Conservation (phyloP, 1,140 invertebrate genomes). For the Neuroterus valhalla region DNA sequence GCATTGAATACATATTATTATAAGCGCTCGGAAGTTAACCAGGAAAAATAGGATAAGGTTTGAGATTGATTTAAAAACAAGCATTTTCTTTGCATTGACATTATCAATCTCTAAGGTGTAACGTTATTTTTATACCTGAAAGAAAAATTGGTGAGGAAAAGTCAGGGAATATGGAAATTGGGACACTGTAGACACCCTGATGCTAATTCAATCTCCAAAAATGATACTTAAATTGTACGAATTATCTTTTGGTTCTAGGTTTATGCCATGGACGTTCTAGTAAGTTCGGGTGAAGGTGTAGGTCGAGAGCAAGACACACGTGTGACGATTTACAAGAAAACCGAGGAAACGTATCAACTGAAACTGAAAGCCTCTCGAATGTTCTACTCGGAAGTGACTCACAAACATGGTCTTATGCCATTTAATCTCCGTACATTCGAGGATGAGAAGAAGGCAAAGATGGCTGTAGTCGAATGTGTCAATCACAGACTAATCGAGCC, state of each 20-base stretch:
- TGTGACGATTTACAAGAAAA: slow-evolving; percentile 99
- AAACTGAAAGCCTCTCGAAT: slow-evolving; percentile 97
- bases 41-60: too few relatives aligned
- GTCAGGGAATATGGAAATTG: too few relatives aligned
- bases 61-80: too few relatives aligned
- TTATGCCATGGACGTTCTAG: slow-evolving; percentile 98
- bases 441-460: slow-evolving; percentile 97
- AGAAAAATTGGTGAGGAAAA: too few relatives aligned
- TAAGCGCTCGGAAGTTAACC: too few relatives aligned
- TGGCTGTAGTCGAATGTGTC: slow-evolving; percentile 98
- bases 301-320: slow-evolving; percentile 94
- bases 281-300: slow-evolving; percentile 94
- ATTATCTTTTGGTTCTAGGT: slow-evolving; percentile 75
- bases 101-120: too few relatives aligned
- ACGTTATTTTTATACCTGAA: too few relatives aligned
- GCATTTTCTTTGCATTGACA: too few relatives aligned
- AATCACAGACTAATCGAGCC: slow-evolving; percentile 98
- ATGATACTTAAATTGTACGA: too few relatives aligned
- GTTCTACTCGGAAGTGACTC: slow-evolving; percentile 95
- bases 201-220: too few relatives aligned
- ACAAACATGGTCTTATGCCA: slow-evolving; percentile 96
- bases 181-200: too few relatives aligned
- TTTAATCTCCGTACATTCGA: slow-evolving; percentile 94
- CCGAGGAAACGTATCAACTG: slow-evolving; percentile 96
- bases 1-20: too few relatives aligned